Base-by-base conservation (phyloP, 92 coral and sea anemone species). In the Isaurus tuberculatus region DNA sequence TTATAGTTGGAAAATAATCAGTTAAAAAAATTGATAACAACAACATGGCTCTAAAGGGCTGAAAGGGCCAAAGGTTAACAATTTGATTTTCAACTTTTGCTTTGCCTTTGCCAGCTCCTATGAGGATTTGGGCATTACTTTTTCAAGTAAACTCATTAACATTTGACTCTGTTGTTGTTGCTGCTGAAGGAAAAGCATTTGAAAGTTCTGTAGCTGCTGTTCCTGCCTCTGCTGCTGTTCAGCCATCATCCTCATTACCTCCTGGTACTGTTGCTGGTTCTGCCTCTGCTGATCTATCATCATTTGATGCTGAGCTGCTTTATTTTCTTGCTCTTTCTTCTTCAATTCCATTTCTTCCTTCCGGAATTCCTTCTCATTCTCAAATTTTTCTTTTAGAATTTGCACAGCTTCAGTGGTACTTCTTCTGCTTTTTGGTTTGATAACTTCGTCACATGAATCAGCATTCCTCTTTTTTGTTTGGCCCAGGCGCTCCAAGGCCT, bases 161-260 rank as follows among this genome's bases (percentile, higher is more conserved):
- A 67, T 44, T 40, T 81, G 75, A 29, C 78, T 67, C 63, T 81
- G 85, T 29, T 81, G 85, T 67, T 81, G 85, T 42, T 81, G 78
- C 44, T 83, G 86, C 78, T 83, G 86, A 42, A 73, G 20, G 48
- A 84, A 84, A 13, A 73, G 51, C 81, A 84, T 84, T 72, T 83
- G 87, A 65, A 81, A 81, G 61, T 48, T 81, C 29, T 81, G 86
- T n/a, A 68, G 28, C 27, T 81, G 75, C 34, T 42, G 34, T 65
- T 65, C 74, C 25, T 80, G 57, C 43, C 55, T 37, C 72, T 63
- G 60, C 22, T 80, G 86, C 74, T 81, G 86, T 57, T 83, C 85
- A 81, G 75, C n/a, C 79, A 82, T 82, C 60, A 8, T 72, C 80
- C 32, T 48, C 43, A 83, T 1, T 1, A 51, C 58, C 40, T 55